Evolutionary conservation across 2,113 vertebrate genomes (phyloP).

Genomic region (Illadopsis cleaveri): DNA sequence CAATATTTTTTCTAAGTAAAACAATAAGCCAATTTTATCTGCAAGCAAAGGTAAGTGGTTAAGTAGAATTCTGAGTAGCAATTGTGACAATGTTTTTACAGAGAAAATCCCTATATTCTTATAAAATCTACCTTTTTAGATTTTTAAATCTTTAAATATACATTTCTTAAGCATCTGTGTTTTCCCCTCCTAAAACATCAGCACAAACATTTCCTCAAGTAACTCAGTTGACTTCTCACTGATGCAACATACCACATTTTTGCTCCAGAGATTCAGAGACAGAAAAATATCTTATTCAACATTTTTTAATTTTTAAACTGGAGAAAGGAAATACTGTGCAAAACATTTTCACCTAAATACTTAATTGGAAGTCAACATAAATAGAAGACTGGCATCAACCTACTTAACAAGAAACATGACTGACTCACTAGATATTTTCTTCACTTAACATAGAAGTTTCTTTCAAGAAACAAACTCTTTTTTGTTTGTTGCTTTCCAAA

Average conservation of each 20-base stretch:
- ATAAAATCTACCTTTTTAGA: neutral
- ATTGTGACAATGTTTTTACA: neutral
- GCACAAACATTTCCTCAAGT: neutral
- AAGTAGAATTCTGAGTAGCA: neutral
- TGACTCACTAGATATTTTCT: neutral
- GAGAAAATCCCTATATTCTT: neutral
- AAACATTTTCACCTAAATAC: constrained; percentile 57
- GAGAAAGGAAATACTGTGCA: constrained; percentile 17
- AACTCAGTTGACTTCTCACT: constrained; percentile 6
- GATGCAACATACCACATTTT: neutral
- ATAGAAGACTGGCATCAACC: constrained; percentile 7
- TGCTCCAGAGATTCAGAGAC: neutral
- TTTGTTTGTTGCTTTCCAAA: neutral
- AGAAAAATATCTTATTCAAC: constrained; percentile 44
- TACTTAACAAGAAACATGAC: neutral
- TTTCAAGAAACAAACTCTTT: neutral
- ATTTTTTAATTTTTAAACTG: constrained; percentile 46
- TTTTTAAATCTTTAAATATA: constrained; percentile 8
- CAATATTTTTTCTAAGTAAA: neutral
- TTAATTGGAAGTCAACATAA: constrained; percentile 37
- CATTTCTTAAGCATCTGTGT: neutral
- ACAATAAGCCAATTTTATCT: neutral
- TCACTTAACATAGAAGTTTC: neutral
- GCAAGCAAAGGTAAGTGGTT: neutral
- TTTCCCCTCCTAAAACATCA: neutral